Base-by-base conservation (phyloP, 2,797 vertebrate genomes). In the Meda fulgida region DNA sequence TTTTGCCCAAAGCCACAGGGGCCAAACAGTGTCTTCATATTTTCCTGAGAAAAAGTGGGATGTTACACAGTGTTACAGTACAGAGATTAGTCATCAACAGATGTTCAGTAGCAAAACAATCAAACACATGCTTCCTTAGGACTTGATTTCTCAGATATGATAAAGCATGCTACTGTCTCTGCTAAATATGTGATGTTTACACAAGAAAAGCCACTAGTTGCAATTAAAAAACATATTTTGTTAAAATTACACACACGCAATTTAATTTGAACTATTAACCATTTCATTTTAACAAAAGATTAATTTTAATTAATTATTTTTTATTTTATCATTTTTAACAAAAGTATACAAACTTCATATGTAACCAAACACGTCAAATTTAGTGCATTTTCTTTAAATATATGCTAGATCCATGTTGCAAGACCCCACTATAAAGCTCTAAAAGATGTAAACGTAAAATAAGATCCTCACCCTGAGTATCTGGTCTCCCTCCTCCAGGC, bases 401-500 rank as follows among this genome's bases (percentile, higher is more conserved):
- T 3, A 10, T 60, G 53, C 21, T 26, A 16, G 53, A 65, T 65
- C 38, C n/a, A 78, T 29, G 31, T 29, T 21, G 43, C 6, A 18
- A 65, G 29, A 31, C 31, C 46, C 38, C 55, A 79, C 36, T 63
- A 3, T 40, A 34, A n/a, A 48, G 26, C 4, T 19, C 55, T 38
- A 38, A 60, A 36, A 63, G 7, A 29, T 40, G 53, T 46, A 34
- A 73, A 65, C 2, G 26, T 83, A 51, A 51, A 38, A 43, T 9
- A 21, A 8, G 4, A 8, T 43, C 51, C 88, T 89, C 96, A 99
- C 98, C 96, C 97, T 97, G 95, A 99, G 97, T 93, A 99, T 99
- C 91, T 99, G 98, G 92, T 99, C 98, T 58, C 98, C 98, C 92
- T 99, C 98, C 88, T 99, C 98, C 87, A 99, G 94, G 76, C 98